Base-by-base conservation (phyloP, 2,797 vertebrate species). In the Glossophaga mutica region DNA sequence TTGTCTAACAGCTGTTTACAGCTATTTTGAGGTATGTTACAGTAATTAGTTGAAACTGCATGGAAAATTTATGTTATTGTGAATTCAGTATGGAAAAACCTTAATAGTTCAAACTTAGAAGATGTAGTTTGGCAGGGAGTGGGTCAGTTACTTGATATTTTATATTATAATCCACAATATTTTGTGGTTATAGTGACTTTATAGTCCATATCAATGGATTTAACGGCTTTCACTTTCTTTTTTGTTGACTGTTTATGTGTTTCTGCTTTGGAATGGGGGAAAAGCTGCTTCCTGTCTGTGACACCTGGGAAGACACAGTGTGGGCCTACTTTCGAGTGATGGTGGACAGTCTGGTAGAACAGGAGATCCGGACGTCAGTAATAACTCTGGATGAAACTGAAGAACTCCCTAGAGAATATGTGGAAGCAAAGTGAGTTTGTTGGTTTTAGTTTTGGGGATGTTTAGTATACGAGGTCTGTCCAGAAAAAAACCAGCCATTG, bases 271-370 rank as follows among this genome's bases (percentile, higher is more conserved):
- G 14, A 34, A 79, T 59, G 83, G 78, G 87, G 18, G 6, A 21
- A 55, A 97, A 99, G 99, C 98, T 99, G 71, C 98, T 99, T 96
- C 99, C 99, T 0, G 99, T 99, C 97, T 99, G 99, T 39, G 99
- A 99, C n/a, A 99, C 99, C 0, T 99, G 99, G 99, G 99, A 99
- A 98, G 99, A 99, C 97, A 99, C 99, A 0, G 99, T 99, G 21
- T 99, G 99, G 99, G 99, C 99, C 0, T 99, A 99, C 98, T 99
- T 99, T 98, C 98, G 99, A 46, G 99, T 99, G 78, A 99, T 99
- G 99, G 99, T 99, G 18, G 99, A 99, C 98, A 99, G 99, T 1
- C 98, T 99, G 91, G 99, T 99, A 0, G 99, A 99, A 86, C 99
- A 99, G 97, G 99, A 99, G 85, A 98, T 99, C 88, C 98, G 99